A percentile compares a stretch with the other conserved stretches of the same genome.
Conservation (phyloP, 2,113 vertebrate genomes). For the Diphyllodes magnificus region DNA sequence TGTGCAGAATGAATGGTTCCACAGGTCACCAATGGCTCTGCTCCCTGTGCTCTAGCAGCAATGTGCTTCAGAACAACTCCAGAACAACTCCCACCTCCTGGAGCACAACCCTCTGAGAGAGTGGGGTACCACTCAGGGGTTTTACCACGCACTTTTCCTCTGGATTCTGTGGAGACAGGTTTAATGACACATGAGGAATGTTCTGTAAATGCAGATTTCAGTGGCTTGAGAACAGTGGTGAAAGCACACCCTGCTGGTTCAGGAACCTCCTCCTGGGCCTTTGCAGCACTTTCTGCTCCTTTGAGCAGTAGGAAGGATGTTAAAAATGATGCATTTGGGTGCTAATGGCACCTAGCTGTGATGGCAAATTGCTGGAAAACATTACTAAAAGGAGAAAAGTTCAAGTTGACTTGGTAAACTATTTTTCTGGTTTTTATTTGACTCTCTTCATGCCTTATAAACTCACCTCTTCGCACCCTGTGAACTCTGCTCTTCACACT, state of each 20-base stretch:
- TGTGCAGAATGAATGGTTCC: background rate
- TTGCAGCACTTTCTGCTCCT: background rate
- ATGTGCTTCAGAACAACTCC: background rate
- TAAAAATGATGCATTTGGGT: background rate
- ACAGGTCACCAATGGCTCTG: fast-evolving
- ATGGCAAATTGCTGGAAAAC: background rate
- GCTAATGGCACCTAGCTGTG: background rate
- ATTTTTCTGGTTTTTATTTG: background rate
- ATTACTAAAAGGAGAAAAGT: background rate
- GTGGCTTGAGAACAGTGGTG: fast-evolving
- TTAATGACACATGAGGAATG: background rate
- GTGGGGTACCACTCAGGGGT: fast-evolving
- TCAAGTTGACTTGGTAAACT: background rate
- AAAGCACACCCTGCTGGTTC: background rate
- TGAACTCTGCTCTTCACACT: background rate
- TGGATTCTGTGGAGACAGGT: background rate
- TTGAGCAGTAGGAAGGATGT: background rate
- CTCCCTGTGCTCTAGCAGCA: background rate
- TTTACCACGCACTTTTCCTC: fast-evolving
- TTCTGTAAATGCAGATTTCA: background rate
- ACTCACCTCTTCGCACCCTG: background rate
- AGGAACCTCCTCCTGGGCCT: background rate
- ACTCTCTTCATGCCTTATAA: background rate
- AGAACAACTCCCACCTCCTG: fast-evolving
- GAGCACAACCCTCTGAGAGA: fast-evolving